Evolutionary conservation across 2,888 invertebrate genomes (phyloP).

Genomic region (Monochamus alternatus): DNA sequence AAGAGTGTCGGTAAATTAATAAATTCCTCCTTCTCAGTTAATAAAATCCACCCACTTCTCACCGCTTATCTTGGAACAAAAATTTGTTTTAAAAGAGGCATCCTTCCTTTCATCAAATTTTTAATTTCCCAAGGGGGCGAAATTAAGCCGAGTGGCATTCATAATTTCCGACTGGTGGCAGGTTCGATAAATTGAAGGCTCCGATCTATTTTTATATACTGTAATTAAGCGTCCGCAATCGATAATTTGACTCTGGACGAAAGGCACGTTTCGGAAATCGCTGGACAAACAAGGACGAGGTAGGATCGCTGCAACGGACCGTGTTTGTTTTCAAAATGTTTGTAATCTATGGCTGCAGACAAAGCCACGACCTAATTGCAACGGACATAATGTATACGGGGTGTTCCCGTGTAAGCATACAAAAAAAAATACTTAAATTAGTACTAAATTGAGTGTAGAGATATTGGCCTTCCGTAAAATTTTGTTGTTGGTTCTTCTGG

Average conservation of each 20-base stretch:
- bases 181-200: not conserved
- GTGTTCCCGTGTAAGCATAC: no score
- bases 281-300: not conserved
- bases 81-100: not conserved
- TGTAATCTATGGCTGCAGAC: not conserved
- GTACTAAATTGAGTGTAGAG: no score
- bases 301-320: not conserved
- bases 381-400: no score
- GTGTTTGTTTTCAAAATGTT: not conserved
- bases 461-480: no score
- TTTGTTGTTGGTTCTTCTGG: no score
- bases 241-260: not conserved
- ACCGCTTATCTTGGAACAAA: not conserved
- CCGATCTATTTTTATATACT: not conserved
- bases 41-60: not conserved
- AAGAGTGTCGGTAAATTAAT: no score
- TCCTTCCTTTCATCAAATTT: conserved; percentile 3
- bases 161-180: conserved; percentile 5
- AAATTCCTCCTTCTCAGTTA: no score
- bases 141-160: conserved; percentile 10
- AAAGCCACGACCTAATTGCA: no score
- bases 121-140: conserved; percentile 8
- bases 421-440: no score
- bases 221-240: conserved; percentile 3
- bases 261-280: not conserved